Evolutionary conservation across 1,140 invertebrate species (phyloP).

Genomic region (Pseudomyrmex gracilis): DNA sequence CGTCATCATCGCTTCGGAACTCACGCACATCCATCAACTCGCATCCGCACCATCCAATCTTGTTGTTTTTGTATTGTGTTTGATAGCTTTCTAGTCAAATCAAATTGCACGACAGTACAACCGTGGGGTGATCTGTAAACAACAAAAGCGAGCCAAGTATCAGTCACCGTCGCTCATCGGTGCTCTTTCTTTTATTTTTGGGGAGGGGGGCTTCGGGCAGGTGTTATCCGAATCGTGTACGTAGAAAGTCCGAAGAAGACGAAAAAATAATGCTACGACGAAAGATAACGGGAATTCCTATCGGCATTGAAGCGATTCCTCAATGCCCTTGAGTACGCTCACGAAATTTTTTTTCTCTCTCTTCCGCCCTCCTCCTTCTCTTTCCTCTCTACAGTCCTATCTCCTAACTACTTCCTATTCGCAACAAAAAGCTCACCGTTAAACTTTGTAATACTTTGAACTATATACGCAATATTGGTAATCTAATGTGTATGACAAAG

Average conservation of each 20-base stretch:
- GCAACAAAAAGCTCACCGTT: slow-evolving; percentile 4
- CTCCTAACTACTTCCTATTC: background rate
- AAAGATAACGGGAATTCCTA: slow-evolving; percentile 15
- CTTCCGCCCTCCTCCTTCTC: slow-evolving; percentile 13
- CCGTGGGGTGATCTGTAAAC: slow-evolving; percentile 85
- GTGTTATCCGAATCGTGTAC: slow-evolving; percentile 38
- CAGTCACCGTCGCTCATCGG: slow-evolving; percentile 77
- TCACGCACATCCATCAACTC: slow-evolving; percentile 86
- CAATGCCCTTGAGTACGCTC: background rate
- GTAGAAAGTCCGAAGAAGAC: background rate
- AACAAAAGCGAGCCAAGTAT: slow-evolving; percentile 84
- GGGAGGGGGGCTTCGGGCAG: slow-evolving; percentile 18
- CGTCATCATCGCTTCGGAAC: slow-evolving; percentile 82
- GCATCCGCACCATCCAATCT: slow-evolving; percentile 85
- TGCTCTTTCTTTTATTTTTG: slow-evolving; percentile 39
- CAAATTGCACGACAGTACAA: slow-evolving; percentile 85
- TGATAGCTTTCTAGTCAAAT: slow-evolving; percentile 85
- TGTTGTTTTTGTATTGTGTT: slow-evolving; percentile 86
- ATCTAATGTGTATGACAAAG: slow-evolving; percentile 43
- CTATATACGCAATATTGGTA: background rate
- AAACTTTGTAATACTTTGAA: slow-evolving; percentile 5
- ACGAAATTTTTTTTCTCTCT: slow-evolving; percentile 7
- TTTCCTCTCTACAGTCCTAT: slow-evolving; percentile 20
- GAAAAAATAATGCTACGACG: slow-evolving; percentile 42
- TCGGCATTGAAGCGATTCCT: slow-evolving; percentile 16